Conservation (phyloP, 1,140 invertebrate genomes). For the Oreohelix idahoensis region DNA sequence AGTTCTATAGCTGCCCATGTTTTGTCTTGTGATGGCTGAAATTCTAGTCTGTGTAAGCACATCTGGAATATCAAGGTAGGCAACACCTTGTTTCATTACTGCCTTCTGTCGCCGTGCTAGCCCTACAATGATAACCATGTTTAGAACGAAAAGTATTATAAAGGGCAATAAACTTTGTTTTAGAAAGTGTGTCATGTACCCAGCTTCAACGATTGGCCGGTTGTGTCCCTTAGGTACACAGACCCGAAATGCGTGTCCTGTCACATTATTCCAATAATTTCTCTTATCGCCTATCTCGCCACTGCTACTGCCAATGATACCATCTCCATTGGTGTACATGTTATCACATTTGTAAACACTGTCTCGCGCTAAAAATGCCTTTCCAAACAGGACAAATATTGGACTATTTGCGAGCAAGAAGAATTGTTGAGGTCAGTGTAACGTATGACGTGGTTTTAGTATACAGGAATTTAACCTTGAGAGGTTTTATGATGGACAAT, state of each 20-base stretch:
- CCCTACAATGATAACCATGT: not conserved
- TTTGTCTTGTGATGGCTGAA: no score
- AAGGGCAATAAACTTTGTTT: conserved; percentile 26
- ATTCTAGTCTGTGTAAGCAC: no score
- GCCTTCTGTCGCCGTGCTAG: not conserved
- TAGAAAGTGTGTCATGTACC: not conserved
- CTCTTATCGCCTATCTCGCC: no score
- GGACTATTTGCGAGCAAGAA: not conserved
- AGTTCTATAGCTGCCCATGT: no score
- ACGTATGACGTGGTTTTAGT: conserved; percentile 3
- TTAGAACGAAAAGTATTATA: conserved; percentile 7
- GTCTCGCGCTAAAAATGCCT: not conserved
- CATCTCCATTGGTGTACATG: not conserved
- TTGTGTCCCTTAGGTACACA: not conserved
- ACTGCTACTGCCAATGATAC: not conserved
- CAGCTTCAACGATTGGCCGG: not conserved
- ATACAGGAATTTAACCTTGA: not conserved
- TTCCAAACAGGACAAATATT: conserved; percentile 10
- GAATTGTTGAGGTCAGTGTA: not conserved
- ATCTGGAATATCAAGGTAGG: not conserved
- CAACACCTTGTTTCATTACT: not conserved
- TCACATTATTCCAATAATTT: no score
- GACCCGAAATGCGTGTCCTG: not conserved
- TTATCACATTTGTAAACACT: not conserved
- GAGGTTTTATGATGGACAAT: conserved; percentile 12